Conservation (phyloP, 1,140 invertebrate species). For the Drosophila busckii region DNA sequence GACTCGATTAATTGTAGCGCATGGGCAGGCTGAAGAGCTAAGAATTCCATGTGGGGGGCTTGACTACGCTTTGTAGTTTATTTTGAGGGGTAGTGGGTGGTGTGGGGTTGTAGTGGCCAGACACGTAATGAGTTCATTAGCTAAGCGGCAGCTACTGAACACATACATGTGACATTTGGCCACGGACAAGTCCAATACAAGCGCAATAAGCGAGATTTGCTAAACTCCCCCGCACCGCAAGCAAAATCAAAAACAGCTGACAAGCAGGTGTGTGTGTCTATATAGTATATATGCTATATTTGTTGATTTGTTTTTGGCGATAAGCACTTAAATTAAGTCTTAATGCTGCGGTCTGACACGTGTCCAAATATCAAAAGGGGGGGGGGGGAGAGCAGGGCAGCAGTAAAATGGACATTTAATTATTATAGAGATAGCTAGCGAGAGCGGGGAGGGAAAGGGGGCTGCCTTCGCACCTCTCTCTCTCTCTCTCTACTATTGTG, state of each 20-base stretch:
- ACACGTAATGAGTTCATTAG: conserved; percentile 71
- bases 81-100: neutral
- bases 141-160: conserved; percentile 43
- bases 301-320: conserved; percentile 74
- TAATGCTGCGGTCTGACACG: conserved; percentile 78
- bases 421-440: too few species aligned
- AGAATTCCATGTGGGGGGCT: too few species aligned
- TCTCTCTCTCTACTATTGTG: neutral
- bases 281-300: too few species aligned
- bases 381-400: neutral
- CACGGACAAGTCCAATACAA: conserved; percentile 2
- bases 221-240: neutral
- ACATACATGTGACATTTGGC: conserved; percentile 52
- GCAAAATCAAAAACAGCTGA: neutral
- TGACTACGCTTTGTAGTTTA: too few species aligned
- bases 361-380: conserved; percentile 42
- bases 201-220: neutral
- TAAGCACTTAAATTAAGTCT: conserved; percentile 79
- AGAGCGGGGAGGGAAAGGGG: too few species aligned
- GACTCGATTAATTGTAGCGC: too few species aligned
- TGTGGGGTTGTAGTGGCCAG: neutral
- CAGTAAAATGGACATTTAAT: conserved; percentile 78
- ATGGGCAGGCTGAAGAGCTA: too few species aligned
- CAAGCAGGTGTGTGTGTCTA: neutral
- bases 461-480: conserved; percentile 11